Evolutionary conservation across 2,888 invertebrate genomes (phyloP), one percentile per base, ranked within the genome.

Genomic region (Ochropacha duplaris): DNA sequence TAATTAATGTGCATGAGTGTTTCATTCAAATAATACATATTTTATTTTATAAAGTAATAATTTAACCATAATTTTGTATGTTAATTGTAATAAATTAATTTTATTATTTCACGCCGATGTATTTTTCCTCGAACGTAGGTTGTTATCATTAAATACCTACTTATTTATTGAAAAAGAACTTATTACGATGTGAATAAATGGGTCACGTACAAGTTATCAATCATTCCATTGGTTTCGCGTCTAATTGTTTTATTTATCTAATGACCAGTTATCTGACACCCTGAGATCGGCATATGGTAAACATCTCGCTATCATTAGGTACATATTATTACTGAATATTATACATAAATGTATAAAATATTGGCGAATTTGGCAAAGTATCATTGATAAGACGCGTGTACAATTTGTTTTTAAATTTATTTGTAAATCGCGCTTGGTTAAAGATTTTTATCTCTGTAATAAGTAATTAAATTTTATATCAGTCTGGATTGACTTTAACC

Each of bases 151-250:
- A 8, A 24, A 31, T 31, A 31, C 31, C 31, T 31, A 4, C 12
- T 49, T 55, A 61, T 19, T 69, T 71, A 71, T 74, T 74, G 69
- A 72, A 76, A 64, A 62, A 61, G 58, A 50, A 24, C 57, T 34
- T 44, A 44, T 19, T 19, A 3, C 19, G 44, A 19, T 44, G 44
- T 6, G 54, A 56, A 62, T 56, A 69, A 70, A 66, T 68, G 59
- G 69, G 72, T 72, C 75, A 71, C 64, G 64, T 60, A 61, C 58
- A 57, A 44, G 54, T 68, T 75, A 76, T 71, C 61, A 57, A 51
- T 36, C 16, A 49, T 28, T 56, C 56, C 57, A 57, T 61, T 64
- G 51, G 57, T 64, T 58, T 59, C 57, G 50, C 28, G 51, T 9
- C 19, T 44, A 19, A 44, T 44, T 44, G 9, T 44, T 44, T 44